phyloP scores from a whole-genome alignment of 2,797 vertebrate species.

The Dicrostonyx torquatus region DNA sequence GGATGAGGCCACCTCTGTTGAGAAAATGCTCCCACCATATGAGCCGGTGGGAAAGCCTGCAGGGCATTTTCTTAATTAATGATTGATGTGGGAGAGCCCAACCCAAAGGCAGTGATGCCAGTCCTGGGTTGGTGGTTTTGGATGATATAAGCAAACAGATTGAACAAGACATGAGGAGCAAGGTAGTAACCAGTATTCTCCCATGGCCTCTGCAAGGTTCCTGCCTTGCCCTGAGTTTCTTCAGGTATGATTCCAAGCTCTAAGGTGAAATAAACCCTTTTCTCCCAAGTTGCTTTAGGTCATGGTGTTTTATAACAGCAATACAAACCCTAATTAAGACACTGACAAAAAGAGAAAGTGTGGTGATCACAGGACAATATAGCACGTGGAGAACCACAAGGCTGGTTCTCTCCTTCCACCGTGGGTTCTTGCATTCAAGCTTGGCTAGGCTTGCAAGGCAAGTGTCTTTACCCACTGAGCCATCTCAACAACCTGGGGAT shows the following conservation, averaged over 20 bases:
- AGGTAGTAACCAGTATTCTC: background rate
- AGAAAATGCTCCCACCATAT: background rate
- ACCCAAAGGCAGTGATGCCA: background rate
- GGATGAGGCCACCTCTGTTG: background rate
- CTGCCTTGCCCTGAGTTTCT: background rate
- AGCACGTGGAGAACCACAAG: background rate
- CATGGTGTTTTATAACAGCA: background rate
- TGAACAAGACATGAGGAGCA: background rate
- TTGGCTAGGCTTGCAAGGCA: background rate
- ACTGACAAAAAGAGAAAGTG: background rate
- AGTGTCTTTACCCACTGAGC: background rate
- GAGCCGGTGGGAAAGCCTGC: background rate
- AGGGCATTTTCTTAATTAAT: background rate
- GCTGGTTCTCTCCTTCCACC: background rate
- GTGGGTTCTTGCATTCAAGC: background rate
- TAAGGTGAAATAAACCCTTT: background rate
- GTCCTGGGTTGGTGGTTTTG: background rate
- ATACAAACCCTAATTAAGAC: background rate
- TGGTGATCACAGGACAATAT: background rate
- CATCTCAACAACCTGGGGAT: background rate
- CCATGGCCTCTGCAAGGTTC: background rate
- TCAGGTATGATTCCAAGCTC: background rate
- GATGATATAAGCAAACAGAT: background rate
- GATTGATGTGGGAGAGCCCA: background rate
- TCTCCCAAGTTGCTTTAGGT: background rate